Base-by-base conservation (phyloP, 2,113 vertebrate species). In the Cryptotis parvus region DNA sequence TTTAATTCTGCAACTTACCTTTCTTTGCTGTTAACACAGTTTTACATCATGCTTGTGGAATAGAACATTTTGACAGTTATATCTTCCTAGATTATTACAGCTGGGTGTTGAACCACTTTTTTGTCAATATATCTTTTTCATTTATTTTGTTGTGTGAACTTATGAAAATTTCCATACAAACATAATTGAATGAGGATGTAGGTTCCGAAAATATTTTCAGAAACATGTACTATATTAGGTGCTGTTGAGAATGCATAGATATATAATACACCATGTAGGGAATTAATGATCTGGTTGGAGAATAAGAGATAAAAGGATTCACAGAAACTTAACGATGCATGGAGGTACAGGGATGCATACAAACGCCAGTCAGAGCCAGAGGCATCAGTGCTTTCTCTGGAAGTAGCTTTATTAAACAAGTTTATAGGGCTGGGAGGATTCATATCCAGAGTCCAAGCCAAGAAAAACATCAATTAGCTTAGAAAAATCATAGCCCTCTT, bases 51-150 rank as follows among this genome's bases (percentile, higher is more conserved):
- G 45, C n/a, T 81, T 83, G 77, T 9, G 35, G 22, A 90, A 85
- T 61, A 89, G 69, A 78, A 78, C 52, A 85, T 76, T 89, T 37
- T 94, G 91, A 14, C 77, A 79, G 31, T 90, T 41, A 78, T 91
- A 41, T 95, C 78, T 89, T 92, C 45, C 49, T 88, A 84, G 94
- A 85, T 75, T 55, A 96, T 93, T 96, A 76, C 66, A 90, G 49
- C 66, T 94, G 74, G 65, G 85, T 37, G 33, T 79, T 82, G 61
- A 26, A 88, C 66, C 66, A 92, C 78, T 86, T 79, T 93, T 87
- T 89, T 74, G 49, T 27, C 45, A 77, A 63, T 81, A 69, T 24
- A 84, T 55, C 11, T 75, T 29, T 84, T 87, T 43, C 15, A 69
- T 43, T 89, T 91, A 8, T 86, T 81, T 89, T 84, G 49, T 91